Evolutionary conservation across 2,113 vertebrate genomes (phyloP).

Genomic region (Oreochromis spilurus): DNA sequence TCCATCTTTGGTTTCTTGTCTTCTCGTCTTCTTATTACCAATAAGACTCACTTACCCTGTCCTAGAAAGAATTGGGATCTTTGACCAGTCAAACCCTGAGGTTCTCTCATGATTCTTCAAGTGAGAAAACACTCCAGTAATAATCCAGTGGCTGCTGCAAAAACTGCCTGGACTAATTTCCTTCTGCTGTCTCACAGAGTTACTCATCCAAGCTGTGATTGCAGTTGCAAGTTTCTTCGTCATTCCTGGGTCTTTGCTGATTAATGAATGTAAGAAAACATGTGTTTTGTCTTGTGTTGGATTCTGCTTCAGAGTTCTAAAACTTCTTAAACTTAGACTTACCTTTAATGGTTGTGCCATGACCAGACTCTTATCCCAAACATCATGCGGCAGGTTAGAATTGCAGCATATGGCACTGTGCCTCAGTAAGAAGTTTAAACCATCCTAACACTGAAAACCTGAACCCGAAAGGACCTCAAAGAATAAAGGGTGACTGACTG

Average conservation of each 20-base stretch:
- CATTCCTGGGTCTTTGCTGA: neutral
- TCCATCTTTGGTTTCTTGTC: accelerated
- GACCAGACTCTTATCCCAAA: neutral
- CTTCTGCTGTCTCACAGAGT: neutral
- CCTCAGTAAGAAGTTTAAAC: neutral
- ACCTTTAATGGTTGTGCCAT: neutral
- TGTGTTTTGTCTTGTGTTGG: neutral
- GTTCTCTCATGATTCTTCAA: neutral
- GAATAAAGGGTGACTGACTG: neutral
- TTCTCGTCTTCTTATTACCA: neutral
- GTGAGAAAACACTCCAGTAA: neutral
- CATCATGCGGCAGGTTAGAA: neutral
- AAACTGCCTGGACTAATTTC: accelerated
- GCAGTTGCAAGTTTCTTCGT: neutral
- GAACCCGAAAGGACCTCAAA: neutral
- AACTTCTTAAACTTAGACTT: neutral
- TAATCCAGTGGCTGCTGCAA: neutral
- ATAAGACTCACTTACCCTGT: neutral
- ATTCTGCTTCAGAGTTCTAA: neutral
- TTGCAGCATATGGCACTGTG: accelerated
- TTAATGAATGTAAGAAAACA: neutral
- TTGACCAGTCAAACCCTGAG: neutral
- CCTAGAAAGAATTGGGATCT: neutral
- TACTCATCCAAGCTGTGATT: neutral
- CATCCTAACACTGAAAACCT: neutral